phyloP scores from a whole-genome alignment of 1,140 invertebrate species.

The Trichonephila clavipes region DNA sequence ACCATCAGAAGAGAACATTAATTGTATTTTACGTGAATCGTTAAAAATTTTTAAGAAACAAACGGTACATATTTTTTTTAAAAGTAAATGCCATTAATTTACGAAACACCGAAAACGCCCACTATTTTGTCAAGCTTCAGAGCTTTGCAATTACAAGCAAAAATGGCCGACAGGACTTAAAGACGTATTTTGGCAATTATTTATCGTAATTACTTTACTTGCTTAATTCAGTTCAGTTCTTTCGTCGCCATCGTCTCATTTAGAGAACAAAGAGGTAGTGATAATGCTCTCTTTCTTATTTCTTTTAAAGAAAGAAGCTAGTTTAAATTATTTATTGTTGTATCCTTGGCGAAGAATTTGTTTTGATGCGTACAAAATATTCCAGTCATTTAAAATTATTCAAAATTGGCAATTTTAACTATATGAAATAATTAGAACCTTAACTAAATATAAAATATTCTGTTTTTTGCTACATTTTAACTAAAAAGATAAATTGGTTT shows the following conservation, averaged over 20 bases:
- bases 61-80: background rate
- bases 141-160: conserved; percentile 8
- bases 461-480: too few relatives aligned
- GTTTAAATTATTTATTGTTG: background rate
- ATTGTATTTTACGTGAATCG: too few relatives aligned
- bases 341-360: background rate
- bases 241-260: background rate
- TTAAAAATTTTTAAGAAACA: background rate
- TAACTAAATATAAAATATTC: too few relatives aligned
- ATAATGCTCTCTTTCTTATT: background rate
- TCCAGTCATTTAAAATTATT: too few relatives aligned
- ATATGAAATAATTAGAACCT: too few relatives aligned
- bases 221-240: conserved; percentile 25
- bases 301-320: background rate
- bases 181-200: conserved; percentile 36
- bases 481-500: too few relatives aligned
- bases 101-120: background rate
- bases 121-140: background rate
- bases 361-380: too few relatives aligned
- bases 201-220: conserved; percentile 52
- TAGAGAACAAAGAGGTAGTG: background rate
- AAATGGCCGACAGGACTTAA: conserved; percentile 2
- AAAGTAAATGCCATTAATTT: background rate
- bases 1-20: too few relatives aligned
- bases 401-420: too few relatives aligned